A percentile compares a stretch with the other conserved stretches of the same genome.
Evolutionary conservation across 1,140 invertebrate genomes (phyloP).

Genomic region (Neodiprion virginianus): DNA sequence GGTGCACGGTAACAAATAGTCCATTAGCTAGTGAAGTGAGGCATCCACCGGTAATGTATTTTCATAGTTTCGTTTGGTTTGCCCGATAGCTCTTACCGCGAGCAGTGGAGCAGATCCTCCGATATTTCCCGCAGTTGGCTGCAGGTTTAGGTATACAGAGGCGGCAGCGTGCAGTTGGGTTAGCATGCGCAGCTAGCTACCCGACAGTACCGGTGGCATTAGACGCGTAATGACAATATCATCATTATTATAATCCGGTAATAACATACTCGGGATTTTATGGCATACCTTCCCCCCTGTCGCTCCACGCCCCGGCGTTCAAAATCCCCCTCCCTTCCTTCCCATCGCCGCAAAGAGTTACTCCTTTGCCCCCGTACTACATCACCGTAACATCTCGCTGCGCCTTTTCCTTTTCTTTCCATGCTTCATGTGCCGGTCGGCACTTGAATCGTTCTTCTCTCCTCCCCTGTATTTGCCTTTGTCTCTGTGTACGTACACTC

Average conservation of each 20-base stretch:
- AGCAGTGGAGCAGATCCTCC: background rate
- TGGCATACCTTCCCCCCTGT: constrained; percentile 11
- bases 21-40: background rate
- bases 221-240: constrained; percentile 43
- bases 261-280: constrained; percentile 39
- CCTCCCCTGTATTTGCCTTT: constrained; percentile 20
- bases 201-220: constrained; percentile 32
- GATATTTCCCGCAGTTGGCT: background rate
- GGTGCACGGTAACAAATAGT: background rate
- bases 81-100: background rate
- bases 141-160: background rate
- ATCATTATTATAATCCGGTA: constrained; percentile 49
- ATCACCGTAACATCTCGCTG: constrained; percentile 4
- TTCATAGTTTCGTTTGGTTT: too few species aligned
- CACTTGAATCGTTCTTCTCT: background rate
- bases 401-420: constrained; percentile 17
- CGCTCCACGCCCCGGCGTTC: background rate
- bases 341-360: background rate
- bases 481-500: background rate
- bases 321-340: background rate
- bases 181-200: background rate
- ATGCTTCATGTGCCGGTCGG: background rate
- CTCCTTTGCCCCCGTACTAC: background rate
- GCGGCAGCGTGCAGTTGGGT: background rate
- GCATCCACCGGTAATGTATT: background rate